These are phyloP conservation scores for Zosterops japonicus DNA, from an alignment of 2,113 vertebrate genomes.

Conservation along the genomic window DNA sequence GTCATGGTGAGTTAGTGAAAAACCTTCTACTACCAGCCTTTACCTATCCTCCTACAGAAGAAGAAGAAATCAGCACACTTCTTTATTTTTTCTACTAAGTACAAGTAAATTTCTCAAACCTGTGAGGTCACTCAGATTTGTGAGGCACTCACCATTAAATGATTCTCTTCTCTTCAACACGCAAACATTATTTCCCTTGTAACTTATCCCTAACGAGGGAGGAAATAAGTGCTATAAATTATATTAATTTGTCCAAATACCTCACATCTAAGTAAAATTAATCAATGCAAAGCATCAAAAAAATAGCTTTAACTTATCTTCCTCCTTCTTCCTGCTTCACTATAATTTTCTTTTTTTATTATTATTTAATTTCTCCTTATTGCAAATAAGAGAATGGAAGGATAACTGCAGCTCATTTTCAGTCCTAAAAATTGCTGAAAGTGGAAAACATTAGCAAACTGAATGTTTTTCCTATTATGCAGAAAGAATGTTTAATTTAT, in stretches of 20 bases:
- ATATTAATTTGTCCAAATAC: background rate
- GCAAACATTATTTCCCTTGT: background rate
- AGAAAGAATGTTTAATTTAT: background rate
- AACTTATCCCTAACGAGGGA: background rate
- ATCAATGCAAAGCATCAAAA: background rate
- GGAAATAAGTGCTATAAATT: background rate
- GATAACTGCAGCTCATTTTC: background rate
- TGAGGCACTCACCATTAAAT: background rate
- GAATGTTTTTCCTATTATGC: background rate
- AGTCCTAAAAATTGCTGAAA: background rate
- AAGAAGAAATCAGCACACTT: background rate
- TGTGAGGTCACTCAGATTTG: background rate
- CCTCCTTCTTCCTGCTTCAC: background rate
- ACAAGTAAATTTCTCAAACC: background rate
- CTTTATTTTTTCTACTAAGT: background rate
- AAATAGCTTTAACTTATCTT: background rate
- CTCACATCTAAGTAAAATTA: background rate
- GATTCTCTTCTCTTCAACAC: background rate
- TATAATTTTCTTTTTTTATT: background rate
- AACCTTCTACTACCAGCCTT: background rate
- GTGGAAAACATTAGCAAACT: background rate
- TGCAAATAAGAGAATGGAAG: background rate
- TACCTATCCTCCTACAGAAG: background rate
- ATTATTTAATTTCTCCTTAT: background rate
- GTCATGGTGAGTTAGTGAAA: background rate